Evolutionary conservation across 2,797 vertebrate genomes (phyloP).

Genomic region (Pipistrellus pygmaeus): DNA sequence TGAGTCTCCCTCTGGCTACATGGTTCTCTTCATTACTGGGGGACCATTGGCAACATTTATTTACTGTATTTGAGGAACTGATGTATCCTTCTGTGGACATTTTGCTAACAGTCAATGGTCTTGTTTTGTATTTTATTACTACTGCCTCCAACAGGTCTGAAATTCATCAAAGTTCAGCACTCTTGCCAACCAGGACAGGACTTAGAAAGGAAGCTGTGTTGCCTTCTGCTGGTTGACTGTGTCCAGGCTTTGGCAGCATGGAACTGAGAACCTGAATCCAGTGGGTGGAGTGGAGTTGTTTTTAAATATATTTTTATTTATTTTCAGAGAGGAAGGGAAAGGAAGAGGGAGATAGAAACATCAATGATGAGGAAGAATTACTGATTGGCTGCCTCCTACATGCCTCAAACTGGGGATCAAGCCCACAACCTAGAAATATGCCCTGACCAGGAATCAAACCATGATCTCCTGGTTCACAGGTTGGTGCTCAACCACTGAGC

Average conservation of each 20-base stretch:
- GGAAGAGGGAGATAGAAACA: too few relatives aligned
- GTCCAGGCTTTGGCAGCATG: slow-evolving; percentile 44
- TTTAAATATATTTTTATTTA: too few relatives aligned
- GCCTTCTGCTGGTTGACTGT: slow-evolving; percentile 59
- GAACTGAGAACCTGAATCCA: neutral
- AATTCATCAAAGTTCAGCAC: slow-evolving; percentile 38
- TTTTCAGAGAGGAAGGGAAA: too few relatives aligned
- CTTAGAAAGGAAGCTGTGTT: slow-evolving; percentile 62
- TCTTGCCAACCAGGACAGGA: slow-evolving; percentile 19
- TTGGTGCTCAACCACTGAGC: too few relatives aligned
- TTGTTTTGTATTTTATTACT: slow-evolving; percentile 33
- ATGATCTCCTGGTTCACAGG: too few relatives aligned
- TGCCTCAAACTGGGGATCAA: too few relatives aligned
- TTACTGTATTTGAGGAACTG: neutral
- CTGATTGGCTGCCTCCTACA: too few relatives aligned
- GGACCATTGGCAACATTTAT: neutral
- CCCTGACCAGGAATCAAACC: too few relatives aligned
- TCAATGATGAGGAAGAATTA: too few relatives aligned
- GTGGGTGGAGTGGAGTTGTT: neutral
- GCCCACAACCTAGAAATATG: too few relatives aligned
- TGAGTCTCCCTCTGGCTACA: neutral
- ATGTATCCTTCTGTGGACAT: neutral
- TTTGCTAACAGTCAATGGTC: slow-evolving; percentile 7
- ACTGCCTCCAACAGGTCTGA: neutral
- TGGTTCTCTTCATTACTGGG: neutral